Conservation (phyloP, 2,113 vertebrate species). For the Salvator merianae region DNA sequence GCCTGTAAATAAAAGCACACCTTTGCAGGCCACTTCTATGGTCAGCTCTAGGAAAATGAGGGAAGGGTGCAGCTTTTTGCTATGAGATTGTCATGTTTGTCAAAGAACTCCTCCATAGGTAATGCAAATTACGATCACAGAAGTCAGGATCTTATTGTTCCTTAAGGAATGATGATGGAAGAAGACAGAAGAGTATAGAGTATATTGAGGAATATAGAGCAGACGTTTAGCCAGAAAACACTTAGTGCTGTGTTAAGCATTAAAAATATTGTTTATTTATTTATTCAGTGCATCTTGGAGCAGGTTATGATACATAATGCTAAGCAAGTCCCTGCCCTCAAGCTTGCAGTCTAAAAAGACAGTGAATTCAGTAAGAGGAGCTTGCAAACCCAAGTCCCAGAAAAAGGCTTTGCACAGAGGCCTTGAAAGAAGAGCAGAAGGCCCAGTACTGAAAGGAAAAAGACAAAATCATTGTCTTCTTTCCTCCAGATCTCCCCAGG, state of each 20-base stretch:
- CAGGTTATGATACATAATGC: no score
- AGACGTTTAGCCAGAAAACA: not conserved
- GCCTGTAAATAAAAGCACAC: no score
- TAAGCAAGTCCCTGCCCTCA: no score
- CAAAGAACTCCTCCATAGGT: no score
- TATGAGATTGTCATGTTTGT: no score
- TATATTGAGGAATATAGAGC: not conserved
- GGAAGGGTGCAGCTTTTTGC: no score
- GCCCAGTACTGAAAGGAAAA: not conserved
- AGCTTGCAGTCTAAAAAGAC: no score
- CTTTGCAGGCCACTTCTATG: no score
- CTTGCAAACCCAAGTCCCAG: no score
- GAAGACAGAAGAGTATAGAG: not conserved
- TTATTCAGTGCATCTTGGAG: not conserved
- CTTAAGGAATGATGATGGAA: not conserved
- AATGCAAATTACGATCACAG: not conserved
- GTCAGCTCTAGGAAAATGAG: no score
- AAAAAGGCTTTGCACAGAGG: not conserved
- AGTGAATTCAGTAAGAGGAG: no score
- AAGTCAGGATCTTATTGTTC: not conserved
- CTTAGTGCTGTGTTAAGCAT: not conserved
- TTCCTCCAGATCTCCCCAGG: not conserved
- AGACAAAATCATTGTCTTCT: not conserved
- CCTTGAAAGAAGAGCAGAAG: not conserved
- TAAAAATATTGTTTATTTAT: not conserved